These are phyloP conservation scores for Columba livia DNA, from an alignment of 2,113 vertebrate genomes.

Conservation along the genomic window DNA sequence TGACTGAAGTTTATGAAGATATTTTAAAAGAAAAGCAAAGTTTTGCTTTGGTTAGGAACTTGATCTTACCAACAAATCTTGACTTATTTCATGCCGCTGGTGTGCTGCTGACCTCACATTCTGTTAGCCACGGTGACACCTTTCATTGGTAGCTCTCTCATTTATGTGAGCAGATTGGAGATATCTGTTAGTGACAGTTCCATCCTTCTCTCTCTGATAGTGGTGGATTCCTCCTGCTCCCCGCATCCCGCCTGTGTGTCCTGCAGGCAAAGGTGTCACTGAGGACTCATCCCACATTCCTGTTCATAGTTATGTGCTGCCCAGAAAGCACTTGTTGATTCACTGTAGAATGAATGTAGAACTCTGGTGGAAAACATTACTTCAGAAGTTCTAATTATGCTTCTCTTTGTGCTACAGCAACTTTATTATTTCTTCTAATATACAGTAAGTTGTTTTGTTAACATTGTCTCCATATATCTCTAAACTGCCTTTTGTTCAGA, in stretches of 20 bases:
- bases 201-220: background rate
- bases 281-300: background rate
- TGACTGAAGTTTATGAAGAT: background rate
- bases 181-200: background rate
- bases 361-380: rapidly evolving
- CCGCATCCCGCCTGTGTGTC: rapidly evolving
- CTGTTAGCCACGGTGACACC: background rate
- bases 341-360: background rate
- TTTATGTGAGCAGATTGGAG: background rate
- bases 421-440: background rate
- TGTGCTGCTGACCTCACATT: background rate
- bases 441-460: background rate
- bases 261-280: background rate
- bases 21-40: background rate
- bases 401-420: background rate
- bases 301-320: background rate
- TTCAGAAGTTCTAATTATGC: background rate
- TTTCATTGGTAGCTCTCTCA: background rate
- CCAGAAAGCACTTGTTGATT: background rate
- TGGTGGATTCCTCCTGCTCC: background rate
- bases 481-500: background rate
- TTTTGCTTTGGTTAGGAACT: background rate
- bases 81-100: background rate
- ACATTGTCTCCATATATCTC: background rate
- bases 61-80: background rate